phyloP scores from a whole-genome alignment of 2,113 vertebrate genomes.

The Struthio camelus region DNA sequence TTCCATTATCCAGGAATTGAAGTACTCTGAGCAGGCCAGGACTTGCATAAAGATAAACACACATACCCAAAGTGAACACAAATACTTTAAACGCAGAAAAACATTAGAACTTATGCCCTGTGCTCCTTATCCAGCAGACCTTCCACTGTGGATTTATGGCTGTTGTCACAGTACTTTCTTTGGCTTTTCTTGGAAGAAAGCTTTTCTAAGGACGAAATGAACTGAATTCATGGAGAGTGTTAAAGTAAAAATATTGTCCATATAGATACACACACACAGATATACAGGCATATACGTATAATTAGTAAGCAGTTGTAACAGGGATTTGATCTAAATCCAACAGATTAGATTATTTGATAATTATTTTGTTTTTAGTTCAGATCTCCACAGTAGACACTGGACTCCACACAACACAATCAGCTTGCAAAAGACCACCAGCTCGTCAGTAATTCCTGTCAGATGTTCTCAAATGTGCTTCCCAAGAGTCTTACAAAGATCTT shows the following conservation, averaged over 20 bases:
- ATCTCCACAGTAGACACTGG: background rate
- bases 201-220: constrained; percentile 29
- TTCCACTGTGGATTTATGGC: constrained; percentile 36
- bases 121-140: constrained; percentile 1
- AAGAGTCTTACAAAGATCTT: background rate
- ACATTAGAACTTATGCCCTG: background rate
- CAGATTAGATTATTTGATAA: background rate
- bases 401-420: background rate
- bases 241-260: background rate
- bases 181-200: background rate
- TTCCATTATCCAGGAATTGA: constrained; percentile 47
- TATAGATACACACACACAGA: background rate
- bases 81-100: constrained; percentile 1
- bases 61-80: background rate
- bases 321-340: background rate
- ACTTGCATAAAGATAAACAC: constrained; percentile 40
- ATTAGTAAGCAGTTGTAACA: background rate
- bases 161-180: constrained; percentile 36
- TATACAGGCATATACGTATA: background rate
- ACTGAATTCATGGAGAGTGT: background rate
- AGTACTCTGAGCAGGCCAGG: constrained; percentile 18
- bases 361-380: constrained; percentile 7
- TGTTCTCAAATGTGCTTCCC: background rate
- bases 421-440: background rate
- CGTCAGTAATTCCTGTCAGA: background rate